These are phyloP conservation scores for Lottia scabra DNA, from an alignment of 2,888 invertebrate species.

Conservation along the genomic window DNA sequence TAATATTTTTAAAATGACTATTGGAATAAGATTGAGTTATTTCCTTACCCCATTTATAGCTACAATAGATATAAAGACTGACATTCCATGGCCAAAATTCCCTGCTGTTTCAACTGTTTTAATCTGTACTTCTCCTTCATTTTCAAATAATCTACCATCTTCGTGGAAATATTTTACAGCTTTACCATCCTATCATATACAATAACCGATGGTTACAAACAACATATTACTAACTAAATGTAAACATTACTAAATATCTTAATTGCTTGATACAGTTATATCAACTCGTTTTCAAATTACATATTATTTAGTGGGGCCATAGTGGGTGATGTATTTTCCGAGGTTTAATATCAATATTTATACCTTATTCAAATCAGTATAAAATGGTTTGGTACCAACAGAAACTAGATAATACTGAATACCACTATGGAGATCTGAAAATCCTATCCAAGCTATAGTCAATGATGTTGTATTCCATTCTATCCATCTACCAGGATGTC, in stretches of 20 bases:
- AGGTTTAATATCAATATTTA: not conserved
- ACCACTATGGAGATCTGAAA: constrained; percentile 35
- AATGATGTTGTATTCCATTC: not conserved
- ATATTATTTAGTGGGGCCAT: no score
- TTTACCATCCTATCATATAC: not conserved
- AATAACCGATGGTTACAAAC: not conserved
- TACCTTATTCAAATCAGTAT: constrained; percentile 30
- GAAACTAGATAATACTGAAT: constrained; percentile 28
- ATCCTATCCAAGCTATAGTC: constrained; percentile 36
- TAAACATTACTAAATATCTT: no score
- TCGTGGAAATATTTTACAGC: not conserved
- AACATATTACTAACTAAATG: no score
- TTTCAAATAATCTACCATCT: not conserved
- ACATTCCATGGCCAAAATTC: not conserved
- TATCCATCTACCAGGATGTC: not conserved
- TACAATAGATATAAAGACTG: not conserved
- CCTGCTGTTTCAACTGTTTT: not conserved
- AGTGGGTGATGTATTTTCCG: no score
- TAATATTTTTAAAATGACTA: no score
- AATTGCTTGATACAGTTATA: no score
- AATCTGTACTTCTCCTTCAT: not conserved
- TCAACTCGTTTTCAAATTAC: no score
- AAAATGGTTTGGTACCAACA: constrained; percentile 30
- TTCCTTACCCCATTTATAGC: not conserved
- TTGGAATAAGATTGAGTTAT: no score